Evolutionary conservation across 2,888 invertebrate genomes (phyloP).

Genomic region (Palloptera scutellata): DNA sequence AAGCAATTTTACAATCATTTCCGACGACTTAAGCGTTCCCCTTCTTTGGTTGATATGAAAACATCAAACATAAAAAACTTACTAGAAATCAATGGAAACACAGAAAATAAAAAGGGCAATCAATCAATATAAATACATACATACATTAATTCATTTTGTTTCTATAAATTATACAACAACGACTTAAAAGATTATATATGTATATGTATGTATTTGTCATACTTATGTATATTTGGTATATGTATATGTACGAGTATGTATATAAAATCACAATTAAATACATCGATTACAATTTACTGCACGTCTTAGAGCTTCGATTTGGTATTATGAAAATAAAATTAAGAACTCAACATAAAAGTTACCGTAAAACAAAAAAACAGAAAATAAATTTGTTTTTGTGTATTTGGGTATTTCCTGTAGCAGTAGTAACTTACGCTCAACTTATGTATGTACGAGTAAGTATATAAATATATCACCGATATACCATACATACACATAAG

Average conservation of each 20-base stretch:
- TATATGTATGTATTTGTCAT: neutral
- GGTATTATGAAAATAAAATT: conserved; percentile 28
- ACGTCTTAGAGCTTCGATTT: conserved; percentile 63
- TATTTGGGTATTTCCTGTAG: neutral
- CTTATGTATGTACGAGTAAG: neutral
- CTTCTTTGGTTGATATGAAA: too few relatives aligned
- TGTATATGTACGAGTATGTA: conserved; percentile 13
- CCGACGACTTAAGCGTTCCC: too few relatives aligned
- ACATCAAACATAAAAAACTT: too few relatives aligned
- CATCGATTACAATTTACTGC: conserved; percentile 49
- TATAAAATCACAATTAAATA: conserved; percentile 35
- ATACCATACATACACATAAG: neutral
- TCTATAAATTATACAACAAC: neutral
- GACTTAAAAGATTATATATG: neutral
- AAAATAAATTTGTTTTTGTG: conserved; percentile 1
- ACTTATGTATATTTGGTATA: conserved; percentile 2
- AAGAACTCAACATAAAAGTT: conserved; percentile 20
- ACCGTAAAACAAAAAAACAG: neutral
- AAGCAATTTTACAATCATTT: too few relatives aligned
- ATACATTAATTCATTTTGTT: conserved; percentile 10
- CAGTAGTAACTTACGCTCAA: too few relatives aligned
- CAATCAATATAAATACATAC: conserved; percentile 13
- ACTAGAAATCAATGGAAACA: too few relatives aligned
- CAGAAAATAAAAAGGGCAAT: neutral
- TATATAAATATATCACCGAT: neutral